Evolutionary conservation across 2,888 invertebrate species (phyloP), one percentile per base, ranked within the genome.

Genomic region (Nomada lathburiana): DNA sequence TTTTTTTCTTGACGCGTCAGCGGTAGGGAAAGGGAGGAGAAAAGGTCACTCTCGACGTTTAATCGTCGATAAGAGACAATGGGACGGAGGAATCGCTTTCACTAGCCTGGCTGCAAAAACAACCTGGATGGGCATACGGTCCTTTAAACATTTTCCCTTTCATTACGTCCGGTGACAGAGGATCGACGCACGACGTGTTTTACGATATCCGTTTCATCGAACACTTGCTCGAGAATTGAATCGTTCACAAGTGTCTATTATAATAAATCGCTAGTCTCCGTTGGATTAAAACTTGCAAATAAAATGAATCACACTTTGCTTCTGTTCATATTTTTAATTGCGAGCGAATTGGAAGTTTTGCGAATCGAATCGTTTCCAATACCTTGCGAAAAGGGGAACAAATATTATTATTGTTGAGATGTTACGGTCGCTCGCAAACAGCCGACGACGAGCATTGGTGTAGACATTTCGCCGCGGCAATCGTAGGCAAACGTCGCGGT

Each of bases 71-170:
- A 26, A 11, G 44, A 29, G 42, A 64, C 63, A 63, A 68, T 57
- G 26, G 50, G 11, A 67, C n/a, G 23, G 29, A 23, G 29, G 36
- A n/a, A 67, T 73, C 20, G 60, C 36, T 63, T 72, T 72, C 62
- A 10, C 63, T 36, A 18, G 20, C 26, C 2, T 18, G 11, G 23
- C 23, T 29, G 44, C 53, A 23, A 23, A 11, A 44, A 29, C 63
- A 20, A 55, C 20, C 7, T 36, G 36, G 11, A 36, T 18, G 29
- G 20, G 42, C 2, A 13, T 18, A n/a, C 18, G 36, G 29, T 44
- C 44, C 26, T 47, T 67, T 42, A 20, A 2, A 13, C 23, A 13
- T 16, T 50, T 52, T 26, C 55, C 16, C 10, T 42, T 23, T 23
- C n/a, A 7, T 23, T 47, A 0, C 44, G 7, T 23, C 18, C 11